phyloP scores from a whole-genome alignment of 2,888 invertebrate species.

The Pseudococcus longispinus region DNA sequence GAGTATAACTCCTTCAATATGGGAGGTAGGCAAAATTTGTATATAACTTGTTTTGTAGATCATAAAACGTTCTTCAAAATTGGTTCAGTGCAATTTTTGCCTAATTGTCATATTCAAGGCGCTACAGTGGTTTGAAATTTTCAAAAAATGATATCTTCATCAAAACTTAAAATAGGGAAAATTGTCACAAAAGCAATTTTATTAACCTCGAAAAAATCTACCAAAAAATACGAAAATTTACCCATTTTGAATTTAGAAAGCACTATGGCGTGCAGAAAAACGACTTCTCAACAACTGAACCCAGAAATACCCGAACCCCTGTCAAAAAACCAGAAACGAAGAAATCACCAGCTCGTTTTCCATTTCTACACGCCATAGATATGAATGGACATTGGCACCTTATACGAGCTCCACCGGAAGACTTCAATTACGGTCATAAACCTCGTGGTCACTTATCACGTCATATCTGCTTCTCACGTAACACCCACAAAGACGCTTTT shows the following conservation, averaged over 20 bases:
- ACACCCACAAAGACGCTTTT: background rate
- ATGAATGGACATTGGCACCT: background rate
- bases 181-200: background rate
- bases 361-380: too few species aligned
- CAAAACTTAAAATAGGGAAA: background rate
- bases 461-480: background rate
- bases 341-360: background rate
- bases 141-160: background rate
- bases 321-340: background rate
- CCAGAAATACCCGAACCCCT: background rate
- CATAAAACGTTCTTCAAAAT: too few species aligned
- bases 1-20: too few species aligned
- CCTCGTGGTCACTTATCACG: constrained; percentile 5
- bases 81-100: too few species aligned
- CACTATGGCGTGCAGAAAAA: too few species aligned
- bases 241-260: too few species aligned
- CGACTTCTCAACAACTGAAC: too few species aligned
- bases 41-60: too few species aligned
- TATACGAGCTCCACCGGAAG: background rate
- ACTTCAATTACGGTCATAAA: constrained; percentile 6
- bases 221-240: background rate
- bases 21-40: too few species aligned
- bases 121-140: too few species aligned
- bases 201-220: background rate
- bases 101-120: too few species aligned